These are phyloP conservation scores for Silurus glanis DNA, from an alignment of 2,113 vertebrate species.

Conservation along the genomic window DNA sequence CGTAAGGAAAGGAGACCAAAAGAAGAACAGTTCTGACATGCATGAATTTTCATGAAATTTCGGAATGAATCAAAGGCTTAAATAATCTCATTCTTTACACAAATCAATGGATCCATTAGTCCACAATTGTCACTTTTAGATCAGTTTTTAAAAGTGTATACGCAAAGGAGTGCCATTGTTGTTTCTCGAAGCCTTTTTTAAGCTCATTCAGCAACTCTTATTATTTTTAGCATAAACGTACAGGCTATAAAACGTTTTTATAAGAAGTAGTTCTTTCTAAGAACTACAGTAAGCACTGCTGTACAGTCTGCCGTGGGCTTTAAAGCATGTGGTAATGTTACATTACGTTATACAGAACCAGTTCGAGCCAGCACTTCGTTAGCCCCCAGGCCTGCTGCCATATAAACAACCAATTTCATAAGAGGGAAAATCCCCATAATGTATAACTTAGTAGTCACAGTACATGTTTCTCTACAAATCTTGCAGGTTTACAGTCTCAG, in stretches of 20 bases:
- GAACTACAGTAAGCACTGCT: not conserved
- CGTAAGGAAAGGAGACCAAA: slow-evolving; percentile 13
- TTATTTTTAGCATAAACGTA: not conserved
- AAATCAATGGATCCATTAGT: not conserved
- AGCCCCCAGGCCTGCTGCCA: not conserved
- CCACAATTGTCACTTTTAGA: not conserved
- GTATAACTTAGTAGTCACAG: not conserved
- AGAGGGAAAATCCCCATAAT: not conserved
- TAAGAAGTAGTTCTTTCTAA: not conserved
- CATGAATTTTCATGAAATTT: not conserved
- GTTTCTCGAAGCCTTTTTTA: not conserved
- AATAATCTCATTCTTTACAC: not conserved
- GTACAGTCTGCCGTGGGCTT: too few relatives aligned
- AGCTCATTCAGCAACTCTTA: not conserved
- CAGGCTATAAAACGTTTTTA: too few relatives aligned
- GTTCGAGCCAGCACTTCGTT: not conserved
- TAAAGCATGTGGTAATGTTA: not conserved
- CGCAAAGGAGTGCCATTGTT: not conserved
- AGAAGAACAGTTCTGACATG: not conserved
- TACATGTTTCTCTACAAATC: not conserved
- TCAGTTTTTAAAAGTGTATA: not conserved
- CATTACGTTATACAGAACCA: not conserved
- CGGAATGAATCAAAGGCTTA: not conserved
- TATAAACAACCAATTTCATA: not conserved
- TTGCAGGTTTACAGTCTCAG: not conserved